Base-by-base conservation (phyloP, 2,888 invertebrate genomes). In the Cryptocephalus primarius region DNA sequence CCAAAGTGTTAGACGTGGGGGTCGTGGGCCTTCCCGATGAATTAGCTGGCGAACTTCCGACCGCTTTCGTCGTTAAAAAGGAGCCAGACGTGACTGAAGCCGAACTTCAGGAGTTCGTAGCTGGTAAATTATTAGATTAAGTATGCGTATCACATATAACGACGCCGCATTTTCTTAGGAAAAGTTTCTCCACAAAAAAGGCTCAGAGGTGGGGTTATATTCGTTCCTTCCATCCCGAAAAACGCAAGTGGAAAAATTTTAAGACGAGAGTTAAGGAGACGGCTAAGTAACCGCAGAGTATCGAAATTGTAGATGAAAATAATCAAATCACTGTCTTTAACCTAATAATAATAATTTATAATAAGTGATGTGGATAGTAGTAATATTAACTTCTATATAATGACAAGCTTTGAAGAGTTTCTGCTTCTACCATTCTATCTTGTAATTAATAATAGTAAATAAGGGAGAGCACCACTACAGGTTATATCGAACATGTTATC, bases 1-100 rank as follows among this genome's bases (percentile, higher is more conserved):
- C 77, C 1, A 77, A 76, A 46, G 78, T 93, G 41, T 76, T 78
- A 44, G 90, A 92, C 62, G 85, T 78, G n/a, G 91, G 85, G 32
- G 92, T 93, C 34, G 78, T 90, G 60, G 92, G 59, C 8, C 12
- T 79, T 53, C 83, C 86, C 0, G 78, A 89, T 65, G 83, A 82
- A 60, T 65, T 63, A 42, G 79, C 82, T 39, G 89, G 90, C 9
- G 88, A 88, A 66, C 69, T 88, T 45, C 88, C 89, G 4, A 57
- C 79, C 51, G 89, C 88, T 0, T 88, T 85, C 66, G 76, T 89
- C 8, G 87, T 88, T 8, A 74, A 73, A 45, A 79, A 80, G 60
- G 71, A 73, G 0, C 64, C 68, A 1, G 58, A 65, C 4, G 60
- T 82, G 43, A 76, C 75, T 0, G 77, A 75, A 53, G 54, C 61